Percentiles rank a stretch among this genome's conserved stretches.
Conservation (phyloP, 2,888 invertebrate genomes). For the Odontocerum albicorne region DNA sequence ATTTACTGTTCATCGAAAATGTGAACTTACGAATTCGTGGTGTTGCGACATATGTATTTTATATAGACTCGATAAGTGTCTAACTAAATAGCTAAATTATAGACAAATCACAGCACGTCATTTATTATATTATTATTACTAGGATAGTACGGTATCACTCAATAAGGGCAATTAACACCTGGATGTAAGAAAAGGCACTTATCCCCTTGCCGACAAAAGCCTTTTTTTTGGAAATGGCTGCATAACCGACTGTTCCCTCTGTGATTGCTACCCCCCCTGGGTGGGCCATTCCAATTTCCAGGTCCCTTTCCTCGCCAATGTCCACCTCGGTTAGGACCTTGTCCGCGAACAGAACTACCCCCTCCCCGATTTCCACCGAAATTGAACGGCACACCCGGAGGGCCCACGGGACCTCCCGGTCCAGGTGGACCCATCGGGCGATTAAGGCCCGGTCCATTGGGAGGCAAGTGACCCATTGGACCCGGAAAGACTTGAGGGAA, state of each 20-base stretch:
- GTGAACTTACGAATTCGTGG: too few species aligned
- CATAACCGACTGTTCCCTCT: constrained; percentile 65
- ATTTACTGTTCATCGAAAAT: too few species aligned
- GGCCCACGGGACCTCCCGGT: constrained; percentile 44
- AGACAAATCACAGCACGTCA: too few species aligned
- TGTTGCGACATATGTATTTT: too few species aligned
- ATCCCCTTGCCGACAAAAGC: constrained; percentile 80
- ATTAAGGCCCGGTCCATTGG: constrained; percentile 40
- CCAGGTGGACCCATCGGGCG: constrained; percentile 38
- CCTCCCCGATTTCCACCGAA: constrained; percentile 16
- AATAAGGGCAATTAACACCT: constrained; percentile 62
- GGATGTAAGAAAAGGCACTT: constrained; percentile 85
- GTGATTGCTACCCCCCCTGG: constrained; percentile 51
- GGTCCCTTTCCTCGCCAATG: constrained; percentile 53
- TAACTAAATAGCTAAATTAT: too few species aligned
- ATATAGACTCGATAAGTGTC: too few species aligned
- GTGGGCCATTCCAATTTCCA: constrained; percentile 53
- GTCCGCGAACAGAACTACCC: constrained; percentile 51
- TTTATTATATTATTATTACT: too few species aligned
- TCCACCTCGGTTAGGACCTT: constrained; percentile 54
- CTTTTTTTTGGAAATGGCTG: constrained; percentile 77
- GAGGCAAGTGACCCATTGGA: constrained; percentile 49
- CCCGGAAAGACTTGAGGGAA: constrained; percentile 52
- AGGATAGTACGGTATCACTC: too few species aligned
- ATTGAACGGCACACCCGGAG: constrained; percentile 41